A percentile compares a stretch with the other conserved stretches of the same genome.
phyloP scores from a whole-genome alignment of 2,797 vertebrate genomes.

The Caiman crocodilus region DNA sequence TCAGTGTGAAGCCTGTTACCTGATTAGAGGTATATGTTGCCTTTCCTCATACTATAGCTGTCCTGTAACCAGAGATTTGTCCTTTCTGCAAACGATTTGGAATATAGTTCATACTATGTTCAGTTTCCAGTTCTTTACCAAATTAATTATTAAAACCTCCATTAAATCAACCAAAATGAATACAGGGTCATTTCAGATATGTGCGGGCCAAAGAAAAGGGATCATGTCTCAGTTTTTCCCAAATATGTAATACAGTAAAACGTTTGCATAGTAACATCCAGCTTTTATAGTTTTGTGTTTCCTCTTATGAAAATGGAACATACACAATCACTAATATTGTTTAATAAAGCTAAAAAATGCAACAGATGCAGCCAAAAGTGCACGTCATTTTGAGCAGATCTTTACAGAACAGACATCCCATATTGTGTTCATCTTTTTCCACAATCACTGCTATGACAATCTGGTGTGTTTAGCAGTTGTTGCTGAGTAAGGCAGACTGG shows the following conservation, averaged over 20 bases:
- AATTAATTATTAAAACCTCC: not conserved
- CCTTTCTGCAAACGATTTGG: slow-evolving; percentile 15
- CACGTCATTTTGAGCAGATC: slow-evolving; percentile 77
- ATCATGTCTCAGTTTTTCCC: slow-evolving; percentile 6
- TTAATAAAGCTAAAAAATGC: slow-evolving; percentile 77
- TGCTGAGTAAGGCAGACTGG: slow-evolving; percentile 78
- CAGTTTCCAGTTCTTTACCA: slow-evolving; percentile 27
- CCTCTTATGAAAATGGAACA: slow-evolving; percentile 43
- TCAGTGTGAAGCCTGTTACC: not conserved
- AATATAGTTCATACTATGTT: not conserved
- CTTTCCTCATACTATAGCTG: not conserved
- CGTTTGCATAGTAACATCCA: slow-evolving; percentile 34
- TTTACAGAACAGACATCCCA: slow-evolving; percentile 78
- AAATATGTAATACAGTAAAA: not conserved
- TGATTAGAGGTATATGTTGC: not conserved
- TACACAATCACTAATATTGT: slow-evolving; percentile 73
- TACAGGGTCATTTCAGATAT: slow-evolving; percentile 19
- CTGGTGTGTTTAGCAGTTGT: slow-evolving; percentile 76
- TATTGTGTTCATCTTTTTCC: slow-evolving; percentile 79
- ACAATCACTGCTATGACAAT: slow-evolving; percentile 75
- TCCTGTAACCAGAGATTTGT: not conserved
- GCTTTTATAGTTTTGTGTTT: slow-evolving; percentile 51
- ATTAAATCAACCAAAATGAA: slow-evolving; percentile 32
- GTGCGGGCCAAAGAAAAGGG: slow-evolving; percentile 17
- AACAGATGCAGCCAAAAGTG: slow-evolving; percentile 79